Evolutionary conservation across 2,113 vertebrate genomes (phyloP).

Genomic region (Protomyctophum bolini): DNA sequence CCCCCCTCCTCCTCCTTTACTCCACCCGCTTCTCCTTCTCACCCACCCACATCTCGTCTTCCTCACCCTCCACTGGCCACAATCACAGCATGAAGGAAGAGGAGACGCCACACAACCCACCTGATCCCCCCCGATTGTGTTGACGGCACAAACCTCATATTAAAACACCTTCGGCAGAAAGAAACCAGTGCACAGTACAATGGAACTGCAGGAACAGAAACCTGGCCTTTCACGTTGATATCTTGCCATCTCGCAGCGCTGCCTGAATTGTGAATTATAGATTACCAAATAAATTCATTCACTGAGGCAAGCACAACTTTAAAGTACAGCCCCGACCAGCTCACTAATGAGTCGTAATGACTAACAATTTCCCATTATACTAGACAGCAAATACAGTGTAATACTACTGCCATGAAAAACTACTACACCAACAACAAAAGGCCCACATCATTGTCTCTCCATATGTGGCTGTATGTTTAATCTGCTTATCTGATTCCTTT

Average conservation of each 20-base stretch:
- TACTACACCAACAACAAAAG: slow-evolving; percentile 32
- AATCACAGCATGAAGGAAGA: slow-evolving; percentile 58
- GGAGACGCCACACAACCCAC: slow-evolving; percentile 40
- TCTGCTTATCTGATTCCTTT: slow-evolving; percentile 60
- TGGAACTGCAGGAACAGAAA: background rate
- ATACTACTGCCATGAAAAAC: slow-evolving; percentile 17
- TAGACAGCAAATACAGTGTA: slow-evolving; percentile 12
- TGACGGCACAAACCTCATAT: slow-evolving; percentile 27
- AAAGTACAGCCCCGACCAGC: slow-evolving; percentile 2
- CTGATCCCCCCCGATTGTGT: slow-evolving; percentile 32
- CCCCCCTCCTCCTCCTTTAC: background rate
- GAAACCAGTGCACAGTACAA: background rate
- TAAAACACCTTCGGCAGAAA: background rate
- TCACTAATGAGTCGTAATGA: background rate
- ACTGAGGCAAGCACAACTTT: background rate
- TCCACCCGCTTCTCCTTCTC: slow-evolving; percentile 29
- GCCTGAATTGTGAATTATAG: background rate
- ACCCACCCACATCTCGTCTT: slow-evolving; percentile 55
- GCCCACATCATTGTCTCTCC: slow-evolving; percentile 18
- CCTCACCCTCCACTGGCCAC: slow-evolving; percentile 64
- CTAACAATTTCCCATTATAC: slow-evolving; percentile 4
- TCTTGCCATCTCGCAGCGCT: background rate
- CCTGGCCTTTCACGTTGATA: background rate
- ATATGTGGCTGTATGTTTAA: slow-evolving; percentile 51
- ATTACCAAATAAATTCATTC: background rate